Base-by-base conservation (phyloP, 2,888 invertebrate genomes). In the Tuberolachnus salignus region DNA sequence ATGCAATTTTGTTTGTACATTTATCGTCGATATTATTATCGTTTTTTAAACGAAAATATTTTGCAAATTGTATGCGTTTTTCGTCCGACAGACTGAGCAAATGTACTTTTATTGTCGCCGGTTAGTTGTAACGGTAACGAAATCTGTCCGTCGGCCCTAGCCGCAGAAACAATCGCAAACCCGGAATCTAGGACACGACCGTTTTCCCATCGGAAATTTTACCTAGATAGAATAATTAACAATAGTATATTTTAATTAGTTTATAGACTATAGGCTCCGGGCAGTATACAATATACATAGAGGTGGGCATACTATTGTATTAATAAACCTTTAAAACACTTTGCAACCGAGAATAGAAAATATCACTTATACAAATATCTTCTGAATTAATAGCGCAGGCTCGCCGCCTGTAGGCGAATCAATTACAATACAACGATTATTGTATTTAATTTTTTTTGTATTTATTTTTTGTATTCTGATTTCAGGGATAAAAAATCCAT, bases 241-340 rank as follows among this genome's bases (percentile, higher is more conserved):
- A 73, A 73, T 51, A 21, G 72, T n/a, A 51, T n/a, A 51, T 51
- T 51, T 63, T 73, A 73, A 73, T 73, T 63, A 51, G 51, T 51
- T 73, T 72, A 61, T 26, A 59, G n/a, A n/a, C 26, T 53, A 67
- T 67, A 51, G n/a, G 34, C 34, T 34, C 3, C 34, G 34, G 34
- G 34, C 6, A 34, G 34, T 34, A 6, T 34, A 34, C 6, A 34
- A 34, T 34, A 34, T n/a, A 34, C 34, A 34, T 51, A 49, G 16
- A 26, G 4, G 26, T 14, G 46, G 14, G 34, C 34, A 51, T n/a
- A 9, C 44, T 57, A 44, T 55, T 42, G 21, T 57, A 4, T 13
- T 23, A n/a, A 51, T 44, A 57, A 46, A 70, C 42, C 21, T 10
- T 21, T 44, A 44, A 57, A 44, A 3, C 46, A 69, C 14, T 16